These are phyloP conservation scores for Corythaeola cristata DNA, from an alignment of 2,113 vertebrate genomes.

Conservation along the genomic window DNA sequence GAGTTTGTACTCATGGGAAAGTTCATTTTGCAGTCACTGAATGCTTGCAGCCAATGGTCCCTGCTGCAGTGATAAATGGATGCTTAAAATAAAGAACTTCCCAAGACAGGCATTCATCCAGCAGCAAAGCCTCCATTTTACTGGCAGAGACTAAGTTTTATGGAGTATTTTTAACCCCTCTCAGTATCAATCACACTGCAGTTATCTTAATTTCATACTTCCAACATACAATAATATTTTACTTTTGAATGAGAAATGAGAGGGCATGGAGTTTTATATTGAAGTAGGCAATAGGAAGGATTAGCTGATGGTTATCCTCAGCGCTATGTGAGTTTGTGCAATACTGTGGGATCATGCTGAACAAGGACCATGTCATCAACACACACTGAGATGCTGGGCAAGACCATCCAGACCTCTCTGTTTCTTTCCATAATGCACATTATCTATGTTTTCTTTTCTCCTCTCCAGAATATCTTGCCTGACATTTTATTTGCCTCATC, in stretches of 20 bases:
- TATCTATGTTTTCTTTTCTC: not conserved
- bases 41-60: not conserved
- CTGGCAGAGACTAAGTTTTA: not conserved
- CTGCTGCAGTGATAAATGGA: not conserved
- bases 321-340: rapidly evolving
- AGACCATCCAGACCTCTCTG: not conserved
- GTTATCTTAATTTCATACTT: not conserved
- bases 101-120: not conserved
- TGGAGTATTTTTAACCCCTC: not conserved
- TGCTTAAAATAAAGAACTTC: slow-evolving; percentile 14
- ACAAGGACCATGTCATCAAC: not conserved
- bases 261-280: not conserved
- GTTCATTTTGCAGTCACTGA: not conserved
- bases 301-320: not conserved
- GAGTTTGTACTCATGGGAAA: not conserved
- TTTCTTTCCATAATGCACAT: not conserved
- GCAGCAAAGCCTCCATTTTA: not conserved
- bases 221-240: not conserved
- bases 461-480: not conserved
- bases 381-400: not conserved
- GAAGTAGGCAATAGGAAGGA: not conserved
- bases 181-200: not conserved
- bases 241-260: not conserved
- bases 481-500: not conserved
- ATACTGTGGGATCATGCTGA: not conserved